phyloP scores from a whole-genome alignment of 2,113 vertebrate genomes.

The Castor canadensis region DNA sequence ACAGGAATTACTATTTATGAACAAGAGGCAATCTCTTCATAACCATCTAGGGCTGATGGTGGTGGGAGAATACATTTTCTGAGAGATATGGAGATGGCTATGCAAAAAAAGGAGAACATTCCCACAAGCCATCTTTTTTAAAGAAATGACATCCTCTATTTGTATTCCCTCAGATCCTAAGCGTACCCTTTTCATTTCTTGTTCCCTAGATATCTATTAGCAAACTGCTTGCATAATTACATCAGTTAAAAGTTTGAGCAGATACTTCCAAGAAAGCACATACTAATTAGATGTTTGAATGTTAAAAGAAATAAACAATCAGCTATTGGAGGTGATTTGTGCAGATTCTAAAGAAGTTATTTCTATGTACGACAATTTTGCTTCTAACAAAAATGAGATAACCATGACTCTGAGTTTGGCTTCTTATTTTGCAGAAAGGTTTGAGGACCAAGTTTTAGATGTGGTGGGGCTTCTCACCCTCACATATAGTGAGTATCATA shows the following conservation, averaged over 20 bases:
- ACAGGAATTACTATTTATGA: not conserved
- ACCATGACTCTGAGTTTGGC: constrained; percentile 22
- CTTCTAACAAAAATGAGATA: constrained; percentile 18
- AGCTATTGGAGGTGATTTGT: not conserved
- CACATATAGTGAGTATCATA: not conserved
- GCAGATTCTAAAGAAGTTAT: not conserved
- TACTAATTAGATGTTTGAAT: not conserved
- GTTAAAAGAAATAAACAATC: not conserved
- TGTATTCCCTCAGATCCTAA: constrained; percentile 19
- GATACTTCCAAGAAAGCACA: constrained; percentile 31
- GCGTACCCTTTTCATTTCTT: constrained; percentile 11
- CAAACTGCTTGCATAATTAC: not conserved
- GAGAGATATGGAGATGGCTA: not conserved
- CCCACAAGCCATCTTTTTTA: constrained; percentile 30
- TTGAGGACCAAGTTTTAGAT: constrained; percentile 45
- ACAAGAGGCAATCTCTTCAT: not conserved
- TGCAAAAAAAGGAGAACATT: constrained; percentile 16
- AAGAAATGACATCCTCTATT: constrained; percentile 7
- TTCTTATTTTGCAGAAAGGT: constrained; percentile 10
- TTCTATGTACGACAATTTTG: not conserved
- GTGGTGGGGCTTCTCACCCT: constrained; percentile 49
- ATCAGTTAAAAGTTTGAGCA: constrained; percentile 17
- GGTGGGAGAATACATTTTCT: not conserved
- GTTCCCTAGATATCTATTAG: not conserved
- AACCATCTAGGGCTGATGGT: not conserved